Base-by-base conservation (phyloP, 1,140 invertebrate genomes). In the Papilio helenus region DNA sequence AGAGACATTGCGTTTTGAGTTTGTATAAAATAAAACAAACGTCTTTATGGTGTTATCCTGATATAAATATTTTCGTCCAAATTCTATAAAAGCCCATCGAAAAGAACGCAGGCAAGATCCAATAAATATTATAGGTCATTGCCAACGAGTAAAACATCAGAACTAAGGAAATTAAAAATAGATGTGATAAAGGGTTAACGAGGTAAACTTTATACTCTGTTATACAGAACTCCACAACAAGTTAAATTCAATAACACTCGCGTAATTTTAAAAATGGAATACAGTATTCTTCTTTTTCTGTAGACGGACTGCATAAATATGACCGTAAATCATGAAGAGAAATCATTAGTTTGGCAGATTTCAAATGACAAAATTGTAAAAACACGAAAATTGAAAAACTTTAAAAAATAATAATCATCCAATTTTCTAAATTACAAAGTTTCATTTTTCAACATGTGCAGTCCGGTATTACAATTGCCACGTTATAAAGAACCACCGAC, bases 401-500 rank as follows among this genome's bases (percentile, higher is more conserved):
- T 39, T 39, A 39, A 58, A 76, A 76, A 76, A 58, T 34, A 76
- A 58, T 34, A 77, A 58, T 61, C 12, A 18, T 76, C 42, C 16
- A 8, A 44, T n/a, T 29, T 65, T 55, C 9, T 39, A 77, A 77
- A 77, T 77, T 77, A 12, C 39, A 44, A 77, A 77, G 55, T 77
- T 65, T 23, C 3, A 26, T 14, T 12, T 18, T 58, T 49, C 76
- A 65, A 16, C 34, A 92, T 92, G 89, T 90, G 88, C 74, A 91
- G 89, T 71, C 89, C 89, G 34, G 39, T 90, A 29, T 72, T 84
- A 73, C 46, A 87, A 80, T 83, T 92, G 58, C 90, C 90, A 18
- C 86, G 86, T 80, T 88, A 90, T 73, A 92, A 89, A 74, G 87
- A 90, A 74, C 88, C 87, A 16, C 86, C 81, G 76, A 73, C 84